Evolutionary conservation across 2,797 vertebrate genomes (phyloP).

Genomic region (Sebastolobus altivelis): DNA sequence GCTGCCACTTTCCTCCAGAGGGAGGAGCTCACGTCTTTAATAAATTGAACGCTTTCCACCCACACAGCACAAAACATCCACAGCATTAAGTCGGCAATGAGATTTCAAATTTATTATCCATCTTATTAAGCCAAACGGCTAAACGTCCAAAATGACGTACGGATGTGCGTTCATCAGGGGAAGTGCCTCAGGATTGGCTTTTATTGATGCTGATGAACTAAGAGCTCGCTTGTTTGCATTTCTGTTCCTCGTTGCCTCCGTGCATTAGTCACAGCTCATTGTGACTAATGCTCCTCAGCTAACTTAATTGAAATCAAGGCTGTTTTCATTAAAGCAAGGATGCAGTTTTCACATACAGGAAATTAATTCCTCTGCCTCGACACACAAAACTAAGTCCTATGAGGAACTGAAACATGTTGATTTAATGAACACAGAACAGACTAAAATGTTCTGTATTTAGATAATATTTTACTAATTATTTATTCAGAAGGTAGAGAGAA

Average conservation of each 20-base stretch:
- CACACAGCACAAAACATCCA: constrained; percentile 33
- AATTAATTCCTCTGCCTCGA: constrained; percentile 2
- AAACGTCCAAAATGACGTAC: constrained; percentile 25
- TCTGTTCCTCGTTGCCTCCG: constrained; percentile 30
- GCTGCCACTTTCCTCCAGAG: constrained; percentile 44
- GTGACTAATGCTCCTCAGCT: constrained; percentile 41
- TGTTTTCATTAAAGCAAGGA: constrained; percentile 36
- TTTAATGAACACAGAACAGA: not conserved
- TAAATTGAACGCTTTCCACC: constrained; percentile 39
- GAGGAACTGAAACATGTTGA: not conserved
- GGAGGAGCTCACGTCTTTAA: constrained; percentile 1
- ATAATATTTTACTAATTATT: not conserved
- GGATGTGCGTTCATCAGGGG: constrained; percentile 23
- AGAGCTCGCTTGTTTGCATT: constrained; percentile 42
- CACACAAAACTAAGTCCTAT: not conserved
- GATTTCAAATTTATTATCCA: constrained; percentile 25
- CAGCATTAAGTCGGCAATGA: not conserved
- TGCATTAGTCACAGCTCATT: constrained; percentile 31
- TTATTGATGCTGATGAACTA: constrained; percentile 51
- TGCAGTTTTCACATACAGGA: constrained; percentile 12
- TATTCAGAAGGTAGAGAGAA: not conserved
- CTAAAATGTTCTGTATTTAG: not conserved
- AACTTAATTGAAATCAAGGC: constrained; percentile 33
- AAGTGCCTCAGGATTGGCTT: constrained; percentile 33
- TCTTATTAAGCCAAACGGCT: constrained; percentile 29